Evolutionary conservation across 2,888 invertebrate genomes (phyloP).

Genomic region (Eucriotettix oculatus): DNA sequence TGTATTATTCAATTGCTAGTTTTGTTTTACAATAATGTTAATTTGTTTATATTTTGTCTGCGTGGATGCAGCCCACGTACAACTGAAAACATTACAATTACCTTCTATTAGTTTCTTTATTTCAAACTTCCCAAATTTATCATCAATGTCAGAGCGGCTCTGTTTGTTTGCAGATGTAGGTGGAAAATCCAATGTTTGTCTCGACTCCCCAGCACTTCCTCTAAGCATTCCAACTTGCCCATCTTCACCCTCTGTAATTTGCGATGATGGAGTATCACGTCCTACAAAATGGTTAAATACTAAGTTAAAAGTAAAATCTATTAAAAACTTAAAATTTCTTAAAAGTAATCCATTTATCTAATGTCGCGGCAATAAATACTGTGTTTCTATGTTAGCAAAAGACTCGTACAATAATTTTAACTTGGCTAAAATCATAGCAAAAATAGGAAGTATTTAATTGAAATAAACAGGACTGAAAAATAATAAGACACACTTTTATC

Average conservation of each 20-base stretch:
- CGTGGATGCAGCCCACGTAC: too few relatives aligned
- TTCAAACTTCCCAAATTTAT: conserved; percentile 97
- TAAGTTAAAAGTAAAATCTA: not conserved
- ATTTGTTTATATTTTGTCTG: too few relatives aligned
- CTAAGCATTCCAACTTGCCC: conserved; percentile 8
- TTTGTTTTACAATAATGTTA: too few relatives aligned
- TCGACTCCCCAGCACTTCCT: conserved; percentile 19
- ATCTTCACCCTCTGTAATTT: conserved; percentile 65
- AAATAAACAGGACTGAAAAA: too few relatives aligned
- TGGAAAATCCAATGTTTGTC: conserved; percentile 23
- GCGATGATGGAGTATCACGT: conserved; percentile 89
- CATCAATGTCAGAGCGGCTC: conserved; percentile 88
- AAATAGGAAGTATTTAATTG: too few relatives aligned
- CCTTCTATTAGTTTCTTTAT: conserved; percentile 52
- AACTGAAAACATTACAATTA: conserved; percentile 16
- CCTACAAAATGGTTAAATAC: conserved; percentile 31
- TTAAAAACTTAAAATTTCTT: not conserved
- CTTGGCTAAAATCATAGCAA: too few relatives aligned
- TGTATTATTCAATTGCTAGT: too few relatives aligned
- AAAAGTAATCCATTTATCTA: not conserved
- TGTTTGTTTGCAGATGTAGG: conserved; percentile 44
- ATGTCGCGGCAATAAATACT: not conserved
- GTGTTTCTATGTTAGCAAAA: too few relatives aligned
- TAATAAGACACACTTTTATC: too few relatives aligned
- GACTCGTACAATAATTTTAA: too few relatives aligned